These are phyloP conservation scores for Micropoecilia bifurca DNA, from an alignment of 2,797 vertebrate genomes.

Conservation along the genomic window DNA sequence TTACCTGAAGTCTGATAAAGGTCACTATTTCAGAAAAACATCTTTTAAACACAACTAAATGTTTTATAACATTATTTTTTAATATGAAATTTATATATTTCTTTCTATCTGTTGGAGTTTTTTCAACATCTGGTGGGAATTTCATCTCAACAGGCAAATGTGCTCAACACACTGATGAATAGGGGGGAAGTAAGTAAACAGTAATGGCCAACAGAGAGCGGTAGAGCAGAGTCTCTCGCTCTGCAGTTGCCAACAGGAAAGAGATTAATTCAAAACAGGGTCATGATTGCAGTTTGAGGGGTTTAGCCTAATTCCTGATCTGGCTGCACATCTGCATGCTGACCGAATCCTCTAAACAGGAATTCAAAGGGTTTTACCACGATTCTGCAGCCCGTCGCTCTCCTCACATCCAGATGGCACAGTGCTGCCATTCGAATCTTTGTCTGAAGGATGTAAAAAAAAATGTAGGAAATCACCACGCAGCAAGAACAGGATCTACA, in stretches of 20 bases:
- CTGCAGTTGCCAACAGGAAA: constrained; percentile 26
- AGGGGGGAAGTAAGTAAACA: background rate
- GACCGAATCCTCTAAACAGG: constrained; percentile 63
- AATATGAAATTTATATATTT: too few species aligned
- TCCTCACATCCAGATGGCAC: constrained; percentile 74
- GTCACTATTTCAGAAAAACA: too few species aligned
- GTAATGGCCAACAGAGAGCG: constrained; percentile 61
- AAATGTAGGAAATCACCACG: constrained; percentile 8
- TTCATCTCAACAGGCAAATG: background rate
- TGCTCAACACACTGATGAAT: background rate
- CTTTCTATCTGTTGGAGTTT: background rate
- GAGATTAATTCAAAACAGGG: constrained; percentile 79
- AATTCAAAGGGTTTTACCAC: constrained; percentile 67
- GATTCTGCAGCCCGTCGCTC: constrained; percentile 67
- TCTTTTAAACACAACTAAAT: too few species aligned
- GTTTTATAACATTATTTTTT: too few species aligned
- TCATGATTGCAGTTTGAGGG: constrained; percentile 75
- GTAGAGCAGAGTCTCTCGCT: constrained; percentile 35
- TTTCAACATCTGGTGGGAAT: background rate
- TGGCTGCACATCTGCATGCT: constrained; percentile 70
- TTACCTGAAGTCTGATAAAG: too few species aligned
- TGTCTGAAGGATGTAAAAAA: constrained; percentile 62
- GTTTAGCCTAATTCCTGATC: constrained; percentile 74
- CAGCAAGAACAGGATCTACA: background rate
- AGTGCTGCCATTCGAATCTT: constrained; percentile 64